Evolutionary conservation across 1,140 invertebrate species (phyloP).

Genomic region (Anastatus disparis): DNA sequence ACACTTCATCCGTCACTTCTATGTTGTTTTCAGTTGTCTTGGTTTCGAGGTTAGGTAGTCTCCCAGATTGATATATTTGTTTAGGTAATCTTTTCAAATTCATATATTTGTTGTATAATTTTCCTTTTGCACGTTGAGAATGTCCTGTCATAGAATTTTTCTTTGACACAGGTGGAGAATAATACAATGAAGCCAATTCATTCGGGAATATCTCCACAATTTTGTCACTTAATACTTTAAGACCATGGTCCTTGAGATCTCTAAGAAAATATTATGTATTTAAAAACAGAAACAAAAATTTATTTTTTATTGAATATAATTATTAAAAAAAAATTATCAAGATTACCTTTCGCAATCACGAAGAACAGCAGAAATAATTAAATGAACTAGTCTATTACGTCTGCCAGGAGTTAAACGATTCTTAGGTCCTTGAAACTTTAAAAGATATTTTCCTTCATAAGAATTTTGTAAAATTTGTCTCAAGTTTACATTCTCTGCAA

Average conservation of each 20-base stretch:
- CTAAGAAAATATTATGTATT: constrained; percentile 15
- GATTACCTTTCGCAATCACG: neutral
- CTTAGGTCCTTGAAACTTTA: neutral
- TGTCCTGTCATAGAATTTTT: neutral
- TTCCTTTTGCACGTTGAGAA: constrained; percentile 1
- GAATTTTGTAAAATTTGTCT: neutral
- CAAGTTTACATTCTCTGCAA: neutral
- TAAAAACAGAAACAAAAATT: neutral
- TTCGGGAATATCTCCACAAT: constrained; percentile 16
- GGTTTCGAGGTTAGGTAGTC: too few species aligned
- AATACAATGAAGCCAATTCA: constrained; percentile 6
- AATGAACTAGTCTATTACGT: neutral
- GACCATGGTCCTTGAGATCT: neutral
- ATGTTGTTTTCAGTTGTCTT: neutral
- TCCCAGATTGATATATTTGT: too few species aligned
- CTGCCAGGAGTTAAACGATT: neutral
- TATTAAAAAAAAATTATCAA: neutral
- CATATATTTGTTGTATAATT: neutral
- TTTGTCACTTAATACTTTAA: neutral
- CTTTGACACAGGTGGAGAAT: neutral
- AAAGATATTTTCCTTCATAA: neutral
- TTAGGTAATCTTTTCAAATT: neutral
- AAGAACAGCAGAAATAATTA: neutral
- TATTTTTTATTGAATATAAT: neutral
- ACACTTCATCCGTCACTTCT: neutral